Base-by-base conservation (phyloP, 1,140 invertebrate species). In the Brachionus paranguensis region DNA sequence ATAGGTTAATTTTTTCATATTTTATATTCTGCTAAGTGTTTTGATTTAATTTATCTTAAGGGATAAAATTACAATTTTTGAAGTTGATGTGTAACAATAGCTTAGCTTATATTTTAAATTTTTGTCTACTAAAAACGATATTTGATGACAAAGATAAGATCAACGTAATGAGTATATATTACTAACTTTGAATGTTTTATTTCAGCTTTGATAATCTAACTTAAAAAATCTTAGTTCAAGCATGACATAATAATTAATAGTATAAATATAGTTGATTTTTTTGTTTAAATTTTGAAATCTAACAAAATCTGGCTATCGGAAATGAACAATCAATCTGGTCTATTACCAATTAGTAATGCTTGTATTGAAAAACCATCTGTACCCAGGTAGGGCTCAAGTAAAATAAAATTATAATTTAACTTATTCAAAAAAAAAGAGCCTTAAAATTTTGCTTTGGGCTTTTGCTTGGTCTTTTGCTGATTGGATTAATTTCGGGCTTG, bases 361-460 rank as follows among this genome's bases (percentile, higher is more conserved):
- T 72, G 68, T 10, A 43, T 72, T 72, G 33, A 72, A 72, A 72
- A 72, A 20, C 17, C 68, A 17, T 20, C 17, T 41, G 41, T 20
- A 41, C 29, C 68, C 14, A 41, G 68, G 68, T 72, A 72, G 10
- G 17, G 20, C 10, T 37, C 1, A n/a, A 14, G 11, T 24, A 11
- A 68, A 68, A 33, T 8, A 8, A 68, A 33, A 43, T 24, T 20
- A 20, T 3, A 72, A 43, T 43, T 11, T 41, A 72, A 41, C 20
- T 29, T 68, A 29, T 12, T 29, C 11, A 14, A 37, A 17, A n/a
- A 47, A n/a, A n/a, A 45, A 72, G 68, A 72, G 29, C 33, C 7
- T 43, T 72, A 17, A 72, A 72, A 41, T 72, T 72, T 72, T 72
- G 68, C 17, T 72, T 72, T 72, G 68, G 68, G 4, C 68, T 72